These are phyloP conservation scores for Neria commutata DNA, from an alignment of 2,888 invertebrate genomes.

Conservation along the genomic window DNA sequence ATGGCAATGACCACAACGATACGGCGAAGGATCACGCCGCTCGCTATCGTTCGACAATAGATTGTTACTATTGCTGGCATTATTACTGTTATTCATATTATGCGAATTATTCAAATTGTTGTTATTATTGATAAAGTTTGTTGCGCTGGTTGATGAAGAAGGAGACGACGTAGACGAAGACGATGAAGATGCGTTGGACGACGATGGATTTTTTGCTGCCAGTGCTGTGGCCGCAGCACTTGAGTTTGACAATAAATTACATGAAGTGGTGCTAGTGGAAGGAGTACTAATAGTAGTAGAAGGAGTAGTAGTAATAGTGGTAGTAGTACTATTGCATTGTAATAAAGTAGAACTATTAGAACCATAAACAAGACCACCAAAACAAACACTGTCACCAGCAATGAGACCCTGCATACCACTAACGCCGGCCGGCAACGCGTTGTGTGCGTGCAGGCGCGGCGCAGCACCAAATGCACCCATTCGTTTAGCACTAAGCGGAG, in stretches of 20 bases:
- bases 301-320: conserved; percentile 18
- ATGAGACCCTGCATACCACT: conserved; percentile 20
- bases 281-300: conserved; percentile 40
- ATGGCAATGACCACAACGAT: conserved; percentile 80
- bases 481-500: conserved; percentile 33
- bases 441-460: background rate
- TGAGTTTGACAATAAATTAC: conserved; percentile 27
- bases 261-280: conserved; percentile 36
- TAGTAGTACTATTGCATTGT: conserved; percentile 3
- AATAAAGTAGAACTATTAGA: conserved; percentile 29
- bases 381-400: conserved; percentile 27
- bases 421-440: conserved; percentile 6
- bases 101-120: background rate
- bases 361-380: conserved; percentile 32
- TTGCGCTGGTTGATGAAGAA: conserved; percentile 27
- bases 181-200: conserved; percentile 29
- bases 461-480: conserved; percentile 35
- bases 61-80: conserved; percentile 44
- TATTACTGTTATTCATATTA: conserved; percentile 39
- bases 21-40: conserved; percentile 66
- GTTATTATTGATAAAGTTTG: conserved; percentile 20
- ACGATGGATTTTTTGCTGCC: conserved; percentile 26
- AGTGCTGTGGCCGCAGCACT: conserved; percentile 19
- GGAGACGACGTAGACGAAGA: conserved; percentile 35
- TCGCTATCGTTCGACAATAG: conserved; percentile 56